Percentiles rank a stretch among this genome's conserved stretches.
Evolutionary conservation across 2,888 invertebrate species (phyloP).

Genomic region (Tenthredo mesomela): DNA sequence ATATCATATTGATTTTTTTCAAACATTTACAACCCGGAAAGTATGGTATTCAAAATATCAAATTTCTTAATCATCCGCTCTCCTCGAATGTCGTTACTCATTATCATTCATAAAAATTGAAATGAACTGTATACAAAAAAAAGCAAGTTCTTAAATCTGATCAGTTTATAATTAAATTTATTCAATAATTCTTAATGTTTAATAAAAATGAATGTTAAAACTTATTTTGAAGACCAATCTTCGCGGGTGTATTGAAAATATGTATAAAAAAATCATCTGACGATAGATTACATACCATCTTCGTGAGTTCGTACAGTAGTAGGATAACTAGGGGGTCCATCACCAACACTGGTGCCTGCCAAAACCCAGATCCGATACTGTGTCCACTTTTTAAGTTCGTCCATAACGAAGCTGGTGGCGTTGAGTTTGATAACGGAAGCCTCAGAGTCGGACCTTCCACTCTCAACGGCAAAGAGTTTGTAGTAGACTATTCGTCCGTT

Average conservation of each 20-base stretch:
- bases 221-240: conserved; percentile 23
- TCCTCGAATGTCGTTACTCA: background rate
- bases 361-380: conserved; percentile 98
- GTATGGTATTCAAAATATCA: conserved; percentile 28
- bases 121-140: background rate
- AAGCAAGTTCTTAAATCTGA: background rate
- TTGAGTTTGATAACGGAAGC: conserved; percentile 90
- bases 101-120: background rate
- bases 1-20: conserved; percentile 33
- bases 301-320: conserved; percentile 96
- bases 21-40: conserved; percentile 22
- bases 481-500: conserved; percentile 97
- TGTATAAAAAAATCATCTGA: conserved; percentile 71
- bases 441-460: conserved; percentile 91
- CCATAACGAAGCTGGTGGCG: conserved; percentile 89
- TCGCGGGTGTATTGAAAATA: conserved; percentile 79
- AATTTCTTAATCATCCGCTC: background rate
- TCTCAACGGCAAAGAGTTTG: conserved; percentile 94
- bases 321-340: conserved; percentile 95
- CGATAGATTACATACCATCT: conserved; percentile 93
- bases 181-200: background rate
- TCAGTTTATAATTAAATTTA: background rate
- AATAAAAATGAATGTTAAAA: background rate
- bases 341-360: conserved; percentile 97
- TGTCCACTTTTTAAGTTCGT: conserved; percentile 96